These are phyloP conservation scores for Muschampia plurimacula DNA, from an alignment of 2,888 invertebrate species.

Conservation along the genomic window DNA sequence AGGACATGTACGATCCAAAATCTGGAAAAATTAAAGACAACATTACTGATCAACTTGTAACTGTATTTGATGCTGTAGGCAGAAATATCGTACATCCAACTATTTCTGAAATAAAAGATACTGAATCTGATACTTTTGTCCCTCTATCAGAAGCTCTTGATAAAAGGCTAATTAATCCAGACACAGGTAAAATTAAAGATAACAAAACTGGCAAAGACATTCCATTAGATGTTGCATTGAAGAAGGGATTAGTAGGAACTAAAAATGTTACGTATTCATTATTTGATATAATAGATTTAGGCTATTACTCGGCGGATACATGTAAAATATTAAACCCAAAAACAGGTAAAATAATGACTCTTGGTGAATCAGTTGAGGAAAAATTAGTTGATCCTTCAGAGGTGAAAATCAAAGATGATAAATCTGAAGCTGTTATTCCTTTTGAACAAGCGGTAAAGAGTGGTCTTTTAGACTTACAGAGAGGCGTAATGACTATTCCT, in stretches of 20 bases:
- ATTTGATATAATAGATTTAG: conserved; percentile 90
- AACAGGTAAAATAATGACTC: conserved; percentile 89
- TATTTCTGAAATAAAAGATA: conserved; percentile 93
- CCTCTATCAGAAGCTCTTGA: conserved; percentile 91
- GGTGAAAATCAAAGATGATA: conserved; percentile 90
- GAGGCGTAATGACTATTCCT: conserved; percentile 89
- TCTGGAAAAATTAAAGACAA: conserved; percentile 90
- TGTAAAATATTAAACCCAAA: conserved; percentile 92
- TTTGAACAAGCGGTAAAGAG: conserved; percentile 89
- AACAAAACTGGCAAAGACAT: conserved; percentile 89
- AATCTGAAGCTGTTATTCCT: conserved; percentile 87
- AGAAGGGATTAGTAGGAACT: conserved; percentile 89
- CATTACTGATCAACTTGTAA: conserved; percentile 89
- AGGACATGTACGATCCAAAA: conserved; percentile 89
- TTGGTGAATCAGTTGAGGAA: conserved; percentile 90
- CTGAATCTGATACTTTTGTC: conserved; percentile 89
- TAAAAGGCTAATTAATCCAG: conserved; percentile 88
- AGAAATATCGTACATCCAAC: conserved; percentile 93
- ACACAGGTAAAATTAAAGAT: conserved; percentile 90
- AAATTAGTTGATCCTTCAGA: conserved; percentile 90
- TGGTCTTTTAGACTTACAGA: conserved; percentile 89
- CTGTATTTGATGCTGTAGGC: conserved; percentile 91
- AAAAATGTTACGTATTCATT: conserved; percentile 89
- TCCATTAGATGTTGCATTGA: conserved; percentile 89
- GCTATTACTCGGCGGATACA: conserved; percentile 90